phyloP scores from a whole-genome alignment of 2,888 invertebrate genomes.

The Sceliomorpha sp. region DNA sequence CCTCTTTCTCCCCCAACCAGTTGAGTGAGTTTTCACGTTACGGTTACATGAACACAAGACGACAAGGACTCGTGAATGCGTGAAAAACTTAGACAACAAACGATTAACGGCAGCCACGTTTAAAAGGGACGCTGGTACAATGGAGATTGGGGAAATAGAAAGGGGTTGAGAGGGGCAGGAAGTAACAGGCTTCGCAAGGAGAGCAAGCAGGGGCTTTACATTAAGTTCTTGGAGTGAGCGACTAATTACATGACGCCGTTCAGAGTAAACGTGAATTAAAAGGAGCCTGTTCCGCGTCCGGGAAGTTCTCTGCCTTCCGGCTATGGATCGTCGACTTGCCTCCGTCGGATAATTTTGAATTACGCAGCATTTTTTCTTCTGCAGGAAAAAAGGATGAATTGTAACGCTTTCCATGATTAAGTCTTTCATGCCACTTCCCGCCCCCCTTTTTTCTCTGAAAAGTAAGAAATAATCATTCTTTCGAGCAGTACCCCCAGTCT shows the following conservation, averaged over 20 bases:
- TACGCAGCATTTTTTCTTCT: conserved; percentile 36
- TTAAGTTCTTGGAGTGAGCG: conserved; percentile 68
- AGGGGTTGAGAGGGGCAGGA: conserved; percentile 46
- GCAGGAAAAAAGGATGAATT: conserved; percentile 33
- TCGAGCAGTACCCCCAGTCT: too few species aligned
- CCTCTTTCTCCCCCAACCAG: too few species aligned
- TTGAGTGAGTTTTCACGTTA: too few species aligned
- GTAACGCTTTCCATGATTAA: conserved; percentile 44
- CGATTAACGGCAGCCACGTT: conserved; percentile 72
- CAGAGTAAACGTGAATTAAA: conserved; percentile 78
- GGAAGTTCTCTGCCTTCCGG: conserved; percentile 65
- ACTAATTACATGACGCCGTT: conserved; percentile 79
- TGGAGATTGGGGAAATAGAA: conserved; percentile 59
- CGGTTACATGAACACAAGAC: conserved; percentile 54
- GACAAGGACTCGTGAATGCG: conserved; percentile 60
- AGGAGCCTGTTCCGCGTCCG: conserved; percentile 68
- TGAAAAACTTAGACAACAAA: conserved; percentile 74
- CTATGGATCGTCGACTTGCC: conserved; percentile 52
- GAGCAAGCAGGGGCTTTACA: conserved; percentile 62
- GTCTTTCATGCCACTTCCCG: conserved; percentile 27
- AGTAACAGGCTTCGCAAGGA: conserved; percentile 55
- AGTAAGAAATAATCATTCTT: too few species aligned
- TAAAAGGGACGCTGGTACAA: conserved; percentile 64
- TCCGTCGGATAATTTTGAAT: conserved; percentile 50
- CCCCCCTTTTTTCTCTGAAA: conserved; percentile 16